phyloP scores from a whole-genome alignment of 92 coral and sea anemone genomes.

The Bergia puertoricense region DNA sequence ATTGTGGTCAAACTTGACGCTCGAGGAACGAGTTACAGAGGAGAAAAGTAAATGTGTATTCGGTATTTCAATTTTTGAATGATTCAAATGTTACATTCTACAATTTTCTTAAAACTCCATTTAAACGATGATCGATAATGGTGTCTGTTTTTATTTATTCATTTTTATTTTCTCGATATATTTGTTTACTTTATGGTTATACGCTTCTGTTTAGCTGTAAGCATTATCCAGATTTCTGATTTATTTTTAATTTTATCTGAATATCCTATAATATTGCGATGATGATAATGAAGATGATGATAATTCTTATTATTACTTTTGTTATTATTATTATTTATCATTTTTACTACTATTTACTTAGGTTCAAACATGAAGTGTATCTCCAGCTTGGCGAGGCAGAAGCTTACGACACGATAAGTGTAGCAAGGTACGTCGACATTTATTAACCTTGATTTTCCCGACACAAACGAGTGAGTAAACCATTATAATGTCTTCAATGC shows the following conservation, averaged over 20 bases:
- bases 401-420: conserved; percentile 80
- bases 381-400: conserved; percentile 85
- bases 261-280: background rate
- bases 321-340: too few relatives aligned
- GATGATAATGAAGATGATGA: background rate
- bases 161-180: too few relatives aligned
- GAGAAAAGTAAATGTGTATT: conserved; percentile 62
- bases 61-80: background rate
- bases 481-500: too few relatives aligned
- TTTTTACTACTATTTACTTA: background rate
- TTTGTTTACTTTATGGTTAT: background rate
- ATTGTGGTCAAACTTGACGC: conserved; percentile 87
- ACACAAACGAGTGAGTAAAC: too few relatives aligned
- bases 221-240: background rate
- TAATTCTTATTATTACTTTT: background rate
- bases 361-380: conserved; percentile 87
- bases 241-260: background rate
- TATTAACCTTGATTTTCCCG: background rate
- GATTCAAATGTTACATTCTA: background rate
- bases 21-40: conserved; percentile 88
- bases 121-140: background rate
- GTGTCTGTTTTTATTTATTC: background rate
- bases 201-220: too few relatives aligned
- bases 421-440: conserved; percentile 63
- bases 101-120: background rate